Evolutionary conservation across 2,888 invertebrate genomes (phyloP), one percentile per base, ranked within the genome.

Genomic region (Gibbula magus): DNA sequence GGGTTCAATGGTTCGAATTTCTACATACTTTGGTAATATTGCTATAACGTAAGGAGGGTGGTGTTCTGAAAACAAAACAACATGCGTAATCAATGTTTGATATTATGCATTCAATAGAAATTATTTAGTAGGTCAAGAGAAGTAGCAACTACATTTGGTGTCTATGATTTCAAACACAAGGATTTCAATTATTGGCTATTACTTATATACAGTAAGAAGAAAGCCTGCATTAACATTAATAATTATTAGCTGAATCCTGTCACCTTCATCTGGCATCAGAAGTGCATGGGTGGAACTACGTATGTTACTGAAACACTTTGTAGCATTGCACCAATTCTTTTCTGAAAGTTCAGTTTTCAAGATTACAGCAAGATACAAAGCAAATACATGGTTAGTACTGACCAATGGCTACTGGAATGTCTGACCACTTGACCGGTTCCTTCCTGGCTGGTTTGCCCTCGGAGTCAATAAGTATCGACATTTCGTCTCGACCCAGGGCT

Each of bases 21-120:
- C 96, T 51, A 98, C 94, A 85, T 95, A 95, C 89, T 96, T 97
- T 75, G 96, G 95, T 75, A 97, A 94, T 74, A 99, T 94, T 5
- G 97, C 98, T 79, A 99, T 93, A 25, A 97, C 94, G 93, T 97
- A 99, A 0, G 99, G 99, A 88, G 97, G 96, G 93, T 99, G 98
- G 95, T 98, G 97, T 39, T 96, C 97, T 96, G 93, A 56, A 86
- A 88, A 67, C 61, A 73, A 79, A 75, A 82, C 61, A 22, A 52
- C 0, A 74, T 25, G 32, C 0, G 52, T 2, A 51, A 4, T 73
- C 16, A 51, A 22, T 18, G n/a, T 54, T 13, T 29, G 5, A 76
- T 56, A 39, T 54, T 8, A 20, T 13, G 8, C 75, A 18, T 18
- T 20, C 35, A 32, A 18, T n/a, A 53, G 18, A 18, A 35, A 54